Conservation (phyloP, 2,797 vertebrate species). For the Hypotaenidia philippensis region DNA sequence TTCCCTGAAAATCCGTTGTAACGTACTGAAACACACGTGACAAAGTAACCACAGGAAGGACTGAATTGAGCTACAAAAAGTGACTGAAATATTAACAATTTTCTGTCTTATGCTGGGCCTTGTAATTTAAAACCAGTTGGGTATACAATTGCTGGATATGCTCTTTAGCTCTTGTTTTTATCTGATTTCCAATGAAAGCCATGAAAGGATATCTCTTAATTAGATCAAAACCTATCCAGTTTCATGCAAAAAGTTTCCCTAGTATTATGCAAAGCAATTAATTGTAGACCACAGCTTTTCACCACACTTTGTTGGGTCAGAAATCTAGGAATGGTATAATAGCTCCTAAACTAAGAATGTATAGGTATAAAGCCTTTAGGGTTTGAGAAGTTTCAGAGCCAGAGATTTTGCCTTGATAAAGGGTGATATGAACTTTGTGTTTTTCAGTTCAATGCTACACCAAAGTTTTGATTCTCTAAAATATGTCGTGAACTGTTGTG, state of each 20-base stretch:
- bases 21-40: not conserved
- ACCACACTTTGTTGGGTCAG: not conserved
- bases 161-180: not conserved
- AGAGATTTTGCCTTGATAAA: not conserved
- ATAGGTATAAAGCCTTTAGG: not conserved
- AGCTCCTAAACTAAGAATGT: not conserved
- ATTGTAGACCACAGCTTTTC: not conserved
- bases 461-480: not conserved
- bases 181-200: not conserved
- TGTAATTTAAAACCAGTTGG: not conserved
- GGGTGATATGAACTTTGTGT: rapidly evolving
- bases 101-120: not conserved
- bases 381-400: not conserved
- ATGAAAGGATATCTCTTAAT: not conserved
- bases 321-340: not conserved
- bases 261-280: not conserved
- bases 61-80: not conserved
- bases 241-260: not conserved
- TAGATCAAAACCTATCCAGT: not conserved
- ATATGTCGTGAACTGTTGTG: not conserved
- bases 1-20: not conserved
- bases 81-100: not conserved
- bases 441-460: not conserved
- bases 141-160: not conserved
- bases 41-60: not conserved